A percentile compares a stretch with the other conserved stretches of the same genome.
Conservation (phyloP, 2,113 vertebrate genomes). For the Sinocyclocheilus maitianheensis region DNA sequence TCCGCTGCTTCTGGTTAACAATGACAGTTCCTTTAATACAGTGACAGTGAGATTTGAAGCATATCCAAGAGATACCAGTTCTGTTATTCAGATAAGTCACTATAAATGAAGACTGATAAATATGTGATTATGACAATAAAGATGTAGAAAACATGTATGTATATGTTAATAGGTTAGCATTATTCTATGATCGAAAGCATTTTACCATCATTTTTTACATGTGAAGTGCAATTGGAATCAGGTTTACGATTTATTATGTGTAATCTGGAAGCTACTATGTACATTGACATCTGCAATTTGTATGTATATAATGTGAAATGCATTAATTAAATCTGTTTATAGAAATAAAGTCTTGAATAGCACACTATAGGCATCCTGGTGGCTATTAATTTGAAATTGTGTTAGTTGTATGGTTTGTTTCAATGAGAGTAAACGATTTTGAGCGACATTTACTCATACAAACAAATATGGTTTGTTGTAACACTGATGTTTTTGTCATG, state of each 20-base stretch:
- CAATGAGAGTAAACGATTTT: neutral
- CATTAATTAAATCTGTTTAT: too few species aligned
- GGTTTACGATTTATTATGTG: too few species aligned
- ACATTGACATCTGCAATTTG: too few species aligned
- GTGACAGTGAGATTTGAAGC: slow-evolving; percentile 50
- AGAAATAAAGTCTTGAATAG: too few species aligned
- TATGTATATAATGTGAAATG: too few species aligned
- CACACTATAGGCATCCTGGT: too few species aligned
- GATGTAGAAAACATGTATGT: too few species aligned
- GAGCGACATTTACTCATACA: neutral
- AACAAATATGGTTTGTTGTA: neutral
- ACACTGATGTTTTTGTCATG: neutral
- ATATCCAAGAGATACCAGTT: neutral
- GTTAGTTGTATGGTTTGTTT: neutral
- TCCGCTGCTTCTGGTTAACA: neutral
- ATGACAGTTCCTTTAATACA: slow-evolving; percentile 7
- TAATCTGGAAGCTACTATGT: too few species aligned
- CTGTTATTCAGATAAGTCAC: neutral
- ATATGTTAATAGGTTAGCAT: neutral
- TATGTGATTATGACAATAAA: neutral
- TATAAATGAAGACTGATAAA: neutral
- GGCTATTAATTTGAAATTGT: neutral
- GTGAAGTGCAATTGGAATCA: neutral
- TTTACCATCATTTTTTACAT: neutral
- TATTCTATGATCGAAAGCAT: neutral